phyloP scores from a whole-genome alignment of 2,888 invertebrate species.

The Clanis bilineata region DNA sequence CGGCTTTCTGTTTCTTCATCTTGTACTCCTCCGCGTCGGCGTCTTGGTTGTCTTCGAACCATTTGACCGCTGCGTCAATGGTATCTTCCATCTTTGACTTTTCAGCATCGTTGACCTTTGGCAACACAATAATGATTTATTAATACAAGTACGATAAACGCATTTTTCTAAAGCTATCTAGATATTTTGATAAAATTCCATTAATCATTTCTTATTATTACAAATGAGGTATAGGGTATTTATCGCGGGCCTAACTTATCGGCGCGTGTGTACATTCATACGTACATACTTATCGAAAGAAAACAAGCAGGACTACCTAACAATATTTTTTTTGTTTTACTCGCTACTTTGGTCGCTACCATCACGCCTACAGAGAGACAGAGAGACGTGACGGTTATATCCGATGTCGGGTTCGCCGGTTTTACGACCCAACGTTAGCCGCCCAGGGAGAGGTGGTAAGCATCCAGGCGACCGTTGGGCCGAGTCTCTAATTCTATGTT shows the following conservation, averaged over 20 bases:
- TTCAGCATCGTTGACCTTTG: constrained; percentile 88
- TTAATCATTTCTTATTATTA: neutral
- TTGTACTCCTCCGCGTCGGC: constrained; percentile 96
- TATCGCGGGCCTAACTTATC: neutral
- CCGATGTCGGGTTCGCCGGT: too few relatives aligned
- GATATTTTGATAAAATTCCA: too few relatives aligned
- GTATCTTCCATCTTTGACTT: constrained; percentile 97
- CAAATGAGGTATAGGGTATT: neutral
- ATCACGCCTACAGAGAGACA: too few relatives aligned
- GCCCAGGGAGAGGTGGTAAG: too few relatives aligned
- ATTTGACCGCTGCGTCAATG: constrained; percentile 98
- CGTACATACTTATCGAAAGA: neutral
- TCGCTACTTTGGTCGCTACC: too few relatives aligned
- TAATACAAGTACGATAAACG: too few relatives aligned
- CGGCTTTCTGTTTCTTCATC: constrained; percentile 96
- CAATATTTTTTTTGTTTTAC: too few relatives aligned
- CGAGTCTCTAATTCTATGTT: too few relatives aligned
- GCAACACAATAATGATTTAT: constrained; percentile 28
- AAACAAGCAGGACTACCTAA: constrained; percentile 5
- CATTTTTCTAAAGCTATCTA: too few relatives aligned
- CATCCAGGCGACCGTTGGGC: too few relatives aligned
- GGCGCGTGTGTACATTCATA: neutral
- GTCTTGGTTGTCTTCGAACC: constrained; percentile 98
- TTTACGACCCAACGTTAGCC: too few relatives aligned
- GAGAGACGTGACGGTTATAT: too few relatives aligned